Percentiles rank a stretch among this genome's conserved stretches.
Conservation (phyloP, 2,888 invertebrate species). For the Himalopsyche anomala region DNA sequence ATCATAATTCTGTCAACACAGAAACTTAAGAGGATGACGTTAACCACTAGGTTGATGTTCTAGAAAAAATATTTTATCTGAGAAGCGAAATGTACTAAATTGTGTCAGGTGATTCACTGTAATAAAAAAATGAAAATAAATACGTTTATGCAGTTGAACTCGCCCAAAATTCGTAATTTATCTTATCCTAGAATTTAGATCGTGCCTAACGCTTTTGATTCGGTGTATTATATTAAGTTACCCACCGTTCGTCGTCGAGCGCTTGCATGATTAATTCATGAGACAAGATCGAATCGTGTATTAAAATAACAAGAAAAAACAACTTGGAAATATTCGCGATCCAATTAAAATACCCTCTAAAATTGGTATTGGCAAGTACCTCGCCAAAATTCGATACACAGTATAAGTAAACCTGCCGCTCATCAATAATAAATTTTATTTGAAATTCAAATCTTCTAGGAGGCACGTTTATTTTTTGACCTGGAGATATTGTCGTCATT, state of each 20-base stretch:
- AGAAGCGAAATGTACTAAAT: no score
- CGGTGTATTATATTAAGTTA: constrained; percentile 9
- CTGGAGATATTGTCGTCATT: constrained; percentile 1
- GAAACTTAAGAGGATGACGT: no score
- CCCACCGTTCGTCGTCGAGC: constrained; percentile 12
- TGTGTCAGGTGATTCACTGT: no score
- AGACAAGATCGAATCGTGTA: constrained; percentile 59
- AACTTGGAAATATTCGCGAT: constrained; percentile 60
- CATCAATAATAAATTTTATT: constrained; percentile 33
- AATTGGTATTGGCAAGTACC: constrained; percentile 28
- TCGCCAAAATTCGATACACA: constrained; percentile 15
- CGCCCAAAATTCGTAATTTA: neutral
- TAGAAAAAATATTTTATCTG: no score
- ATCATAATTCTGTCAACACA: no score
- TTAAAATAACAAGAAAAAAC: constrained; percentile 51
- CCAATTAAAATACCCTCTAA: constrained; percentile 55
- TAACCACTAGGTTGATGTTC: no score
- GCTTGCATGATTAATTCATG: constrained; percentile 61
- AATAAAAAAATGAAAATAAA: no score
- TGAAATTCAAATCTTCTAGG: constrained; percentile 1
- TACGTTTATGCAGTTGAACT: neutral
- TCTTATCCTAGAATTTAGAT: neutral
- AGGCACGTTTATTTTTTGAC: constrained; percentile 32
- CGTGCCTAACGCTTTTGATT: neutral
- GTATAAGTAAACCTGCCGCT: neutral